A percentile compares a stretch with the other conserved stretches of the same genome.
These are phyloP conservation scores for Centropristis striata DNA, from an alignment of 2,113 vertebrate species.

Conservation along the genomic window DNA sequence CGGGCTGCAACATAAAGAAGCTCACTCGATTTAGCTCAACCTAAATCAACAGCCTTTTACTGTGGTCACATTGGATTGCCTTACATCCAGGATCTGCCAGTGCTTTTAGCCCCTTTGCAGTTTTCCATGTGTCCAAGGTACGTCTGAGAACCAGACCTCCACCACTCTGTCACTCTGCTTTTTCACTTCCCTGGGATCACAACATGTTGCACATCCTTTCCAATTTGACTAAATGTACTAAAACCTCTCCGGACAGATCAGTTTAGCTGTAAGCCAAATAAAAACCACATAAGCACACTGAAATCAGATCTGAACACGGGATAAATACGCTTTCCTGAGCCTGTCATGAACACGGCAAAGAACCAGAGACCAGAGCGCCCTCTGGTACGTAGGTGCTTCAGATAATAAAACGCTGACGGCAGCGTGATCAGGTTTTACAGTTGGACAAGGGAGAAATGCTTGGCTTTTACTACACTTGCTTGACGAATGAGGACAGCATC, in stretches of 20 bases:
- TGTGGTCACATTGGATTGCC: slow-evolving; percentile 63
- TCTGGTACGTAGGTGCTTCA: slow-evolving; percentile 2
- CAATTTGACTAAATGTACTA: slow-evolving; percentile 29
- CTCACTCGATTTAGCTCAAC: slow-evolving; percentile 66
- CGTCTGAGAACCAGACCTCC: slow-evolving; percentile 60
- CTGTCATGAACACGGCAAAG: slow-evolving; percentile 12
- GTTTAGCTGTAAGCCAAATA: slow-evolving; percentile 34
- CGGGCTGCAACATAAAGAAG: slow-evolving; percentile 67
- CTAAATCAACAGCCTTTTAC: slow-evolving; percentile 73
- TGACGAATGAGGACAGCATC: slow-evolving; percentile 43
- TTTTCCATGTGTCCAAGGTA: slow-evolving; percentile 51
- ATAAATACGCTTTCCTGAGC: slow-evolving; percentile 33
- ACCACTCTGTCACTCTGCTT: slow-evolving; percentile 37
- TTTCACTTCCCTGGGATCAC: slow-evolving; percentile 53
- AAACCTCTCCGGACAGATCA: slow-evolving; percentile 32
- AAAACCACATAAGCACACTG: slow-evolving; percentile 30
- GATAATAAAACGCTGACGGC: slow-evolving; percentile 38
- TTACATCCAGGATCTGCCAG: slow-evolving; percentile 54
- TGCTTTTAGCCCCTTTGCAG: slow-evolving; percentile 41
- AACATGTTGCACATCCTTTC: slow-evolving; percentile 51
- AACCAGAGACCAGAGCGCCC: slow-evolving; percentile 36
- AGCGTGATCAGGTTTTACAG: slow-evolving; percentile 46
- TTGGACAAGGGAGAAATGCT: slow-evolving; percentile 4
- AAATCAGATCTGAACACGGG: slow-evolving; percentile 34
- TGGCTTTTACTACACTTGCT: slow-evolving; percentile 22